Conservation (phyloP, 2,113 vertebrate species). For the Archilochus colubris region DNA sequence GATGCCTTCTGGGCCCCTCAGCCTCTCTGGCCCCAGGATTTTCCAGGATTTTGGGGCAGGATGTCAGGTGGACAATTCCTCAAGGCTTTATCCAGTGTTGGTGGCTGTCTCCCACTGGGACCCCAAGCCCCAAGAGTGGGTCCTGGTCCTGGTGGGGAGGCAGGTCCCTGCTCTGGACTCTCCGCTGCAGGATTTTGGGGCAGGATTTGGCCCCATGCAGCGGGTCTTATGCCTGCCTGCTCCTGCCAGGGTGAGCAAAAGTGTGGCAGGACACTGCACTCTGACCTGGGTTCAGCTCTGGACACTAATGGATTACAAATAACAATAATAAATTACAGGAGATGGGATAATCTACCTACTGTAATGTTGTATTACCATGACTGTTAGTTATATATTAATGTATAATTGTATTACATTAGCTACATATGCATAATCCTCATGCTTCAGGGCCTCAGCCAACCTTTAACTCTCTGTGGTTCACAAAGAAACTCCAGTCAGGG, state of each 20-base stretch:
- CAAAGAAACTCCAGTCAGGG: background rate
- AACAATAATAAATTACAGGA: constrained; percentile 69
- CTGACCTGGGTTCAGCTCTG: constrained; percentile 56
- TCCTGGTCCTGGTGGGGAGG: fast-evolving
- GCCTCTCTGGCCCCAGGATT: fast-evolving
- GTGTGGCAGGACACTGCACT: constrained; percentile 26
- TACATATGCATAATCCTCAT: constrained; percentile 61
- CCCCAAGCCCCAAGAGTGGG: fast-evolving
- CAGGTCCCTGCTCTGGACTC: background rate
- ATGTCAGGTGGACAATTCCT: background rate
- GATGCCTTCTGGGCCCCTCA: background rate
- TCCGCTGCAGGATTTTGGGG: background rate
- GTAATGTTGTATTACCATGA: constrained; percentile 65
- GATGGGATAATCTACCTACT: constrained; percentile 70
- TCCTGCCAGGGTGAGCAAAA: fast-evolving
- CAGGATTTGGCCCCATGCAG: background rate
- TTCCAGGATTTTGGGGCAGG: background rate
- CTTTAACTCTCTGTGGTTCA: constrained; percentile 62
- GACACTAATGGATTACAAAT: constrained; percentile 68
- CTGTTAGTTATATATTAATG: constrained; percentile 71
- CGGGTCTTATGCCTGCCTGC: background rate
- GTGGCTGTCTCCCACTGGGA: background rate
- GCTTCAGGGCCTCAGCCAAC: constrained; percentile 5
- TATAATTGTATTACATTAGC: constrained; percentile 62
- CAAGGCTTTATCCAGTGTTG: background rate